Percentiles rank a stretch among this genome's conserved stretches.
These are phyloP conservation scores for Lasaia peninsularis DNA, from an alignment of 1,140 invertebrate species.

Conservation along the genomic window DNA sequence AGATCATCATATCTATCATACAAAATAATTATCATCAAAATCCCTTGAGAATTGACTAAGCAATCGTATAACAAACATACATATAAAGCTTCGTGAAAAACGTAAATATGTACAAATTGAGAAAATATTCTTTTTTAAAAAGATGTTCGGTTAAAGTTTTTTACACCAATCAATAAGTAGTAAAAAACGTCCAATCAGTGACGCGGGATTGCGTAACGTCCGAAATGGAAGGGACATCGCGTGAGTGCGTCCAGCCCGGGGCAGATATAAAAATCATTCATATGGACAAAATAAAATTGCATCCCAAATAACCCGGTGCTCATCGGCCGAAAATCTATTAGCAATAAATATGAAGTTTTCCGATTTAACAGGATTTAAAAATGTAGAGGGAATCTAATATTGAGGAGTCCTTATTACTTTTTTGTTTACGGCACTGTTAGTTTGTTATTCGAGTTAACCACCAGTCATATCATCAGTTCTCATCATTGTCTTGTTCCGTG, in stretches of 20 bases:
- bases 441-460: no score
- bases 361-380: slow-evolving; percentile 74
- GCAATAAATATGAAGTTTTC: slow-evolving; percentile 77
- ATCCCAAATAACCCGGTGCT: slow-evolving; percentile 72
- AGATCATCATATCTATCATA: no score
- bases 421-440: slow-evolving; percentile 61
- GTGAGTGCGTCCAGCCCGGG: slow-evolving; percentile 40
- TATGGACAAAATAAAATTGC: slow-evolving; percentile 76
- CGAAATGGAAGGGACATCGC: slow-evolving; percentile 49
- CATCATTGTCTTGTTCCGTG: no score
- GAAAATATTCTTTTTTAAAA: no score
- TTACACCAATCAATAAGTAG: background rate
- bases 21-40: no score
- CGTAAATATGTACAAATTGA: no score
- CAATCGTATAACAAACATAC: no score
- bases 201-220: slow-evolving; percentile 33
- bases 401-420: slow-evolving; percentile 57
- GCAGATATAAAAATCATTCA: slow-evolving; percentile 75
- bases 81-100: no score
- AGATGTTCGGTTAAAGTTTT: no score
- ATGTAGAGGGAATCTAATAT: slow-evolving; percentile 45
- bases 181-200: slow-evolving; percentile 36
- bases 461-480: no score
- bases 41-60: no score
- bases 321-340: slow-evolving; percentile 75